phyloP scores from a whole-genome alignment of 2,113 vertebrate species.

The Pontoporia blainvillei region DNA sequence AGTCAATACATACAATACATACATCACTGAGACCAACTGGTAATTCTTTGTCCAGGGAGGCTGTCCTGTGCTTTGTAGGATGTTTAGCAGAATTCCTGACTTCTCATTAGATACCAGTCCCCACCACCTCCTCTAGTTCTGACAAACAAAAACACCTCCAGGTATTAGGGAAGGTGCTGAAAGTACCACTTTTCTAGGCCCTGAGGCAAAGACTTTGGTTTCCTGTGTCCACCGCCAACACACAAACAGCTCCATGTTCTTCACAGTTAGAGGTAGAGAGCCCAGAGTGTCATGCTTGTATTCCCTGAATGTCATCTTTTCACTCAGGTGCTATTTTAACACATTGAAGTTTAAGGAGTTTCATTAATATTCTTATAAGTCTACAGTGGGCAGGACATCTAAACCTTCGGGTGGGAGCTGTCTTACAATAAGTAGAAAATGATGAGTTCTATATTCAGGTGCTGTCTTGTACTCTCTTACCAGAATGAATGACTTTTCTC shows the following conservation, averaged over 20 bases:
- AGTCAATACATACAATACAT: rapidly evolving
- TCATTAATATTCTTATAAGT: neutral
- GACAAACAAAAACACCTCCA: neutral
- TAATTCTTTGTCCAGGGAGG: neutral
- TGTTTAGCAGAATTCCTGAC: neutral
- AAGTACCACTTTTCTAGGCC: neutral
- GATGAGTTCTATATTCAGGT: neutral
- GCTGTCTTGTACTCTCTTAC: neutral
- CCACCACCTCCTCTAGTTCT: rapidly evolving
- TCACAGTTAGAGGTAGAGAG: neutral
- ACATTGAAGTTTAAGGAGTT: neutral
- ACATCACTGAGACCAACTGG: neutral
- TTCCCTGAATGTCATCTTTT: neutral
- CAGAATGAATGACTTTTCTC: neutral
- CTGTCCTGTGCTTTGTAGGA: rapidly evolving
- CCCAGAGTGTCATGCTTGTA: rapidly evolving
- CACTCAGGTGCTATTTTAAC: neutral
- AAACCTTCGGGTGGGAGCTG: no score
- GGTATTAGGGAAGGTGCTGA: neutral
- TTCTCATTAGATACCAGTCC: no score
- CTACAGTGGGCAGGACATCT: neutral
- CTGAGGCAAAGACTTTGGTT: neutral
- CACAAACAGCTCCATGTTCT: rapidly evolving
- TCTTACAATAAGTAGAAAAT: neutral
- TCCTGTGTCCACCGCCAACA: neutral